Conservation (phyloP, 92 coral and sea anemone species). For the Epizoanthus ramosus region DNA sequence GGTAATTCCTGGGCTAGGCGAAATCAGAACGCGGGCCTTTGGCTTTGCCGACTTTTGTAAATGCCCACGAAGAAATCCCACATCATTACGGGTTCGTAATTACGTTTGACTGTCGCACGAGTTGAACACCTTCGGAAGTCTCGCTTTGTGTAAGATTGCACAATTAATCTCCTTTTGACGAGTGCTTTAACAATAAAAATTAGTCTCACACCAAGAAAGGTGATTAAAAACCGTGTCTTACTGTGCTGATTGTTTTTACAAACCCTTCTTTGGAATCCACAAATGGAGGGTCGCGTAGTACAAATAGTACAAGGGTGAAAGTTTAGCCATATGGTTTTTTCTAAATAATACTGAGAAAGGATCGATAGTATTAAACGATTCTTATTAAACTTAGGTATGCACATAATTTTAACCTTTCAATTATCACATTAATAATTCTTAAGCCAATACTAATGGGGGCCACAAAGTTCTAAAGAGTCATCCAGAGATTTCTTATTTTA, state of each 20-base stretch:
- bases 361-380: no score
- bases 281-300: conserved; percentile 2
- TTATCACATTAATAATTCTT: not conserved
- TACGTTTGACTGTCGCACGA: not conserved
- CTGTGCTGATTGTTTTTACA: conserved; percentile 39
- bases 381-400: not conserved
- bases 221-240: conserved; percentile 20
- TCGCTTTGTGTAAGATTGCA: conserved; percentile 22
- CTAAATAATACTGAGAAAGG: not conserved
- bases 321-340: not conserved
- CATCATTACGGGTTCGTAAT: conserved; percentile 30
- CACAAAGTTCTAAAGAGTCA: not conserved
- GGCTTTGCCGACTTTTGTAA: conserved; percentile 8
- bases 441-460: not conserved
- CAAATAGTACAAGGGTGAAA: not conserved
- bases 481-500: not conserved
- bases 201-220: conserved; percentile 42
- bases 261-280: conserved; percentile 23
- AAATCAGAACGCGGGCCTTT: conserved; percentile 3
- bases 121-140: not conserved
- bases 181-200: conserved; percentile 34
- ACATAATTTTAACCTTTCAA: not conserved
- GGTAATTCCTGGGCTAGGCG: conserved; percentile 21
- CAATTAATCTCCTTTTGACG: conserved; percentile 42
- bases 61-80: conserved; percentile 29